Evolutionary conservation across 2,888 invertebrate genomes (phyloP).

Genomic region (Cephus sareptanus): DNA sequence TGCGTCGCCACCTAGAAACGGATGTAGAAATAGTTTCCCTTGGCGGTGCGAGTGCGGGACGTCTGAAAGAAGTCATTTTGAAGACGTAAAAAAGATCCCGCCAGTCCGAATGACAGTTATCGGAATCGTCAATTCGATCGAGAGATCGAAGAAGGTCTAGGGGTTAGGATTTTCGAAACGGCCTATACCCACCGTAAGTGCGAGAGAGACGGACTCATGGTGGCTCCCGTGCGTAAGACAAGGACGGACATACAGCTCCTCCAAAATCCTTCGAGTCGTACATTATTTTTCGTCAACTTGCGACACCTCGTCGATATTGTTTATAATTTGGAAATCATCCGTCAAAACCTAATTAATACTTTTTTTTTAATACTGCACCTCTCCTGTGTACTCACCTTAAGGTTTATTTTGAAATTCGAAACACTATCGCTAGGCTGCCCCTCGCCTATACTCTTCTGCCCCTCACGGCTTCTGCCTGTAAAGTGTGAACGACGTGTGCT

Average conservation of each 20-base stretch:
- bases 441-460: not conserved
- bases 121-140: not conserved
- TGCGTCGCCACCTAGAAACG: not conserved
- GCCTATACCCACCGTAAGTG: not conserved
- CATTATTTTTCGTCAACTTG: too few relatives aligned
- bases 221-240: not conserved
- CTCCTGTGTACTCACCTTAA: not conserved
- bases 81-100: not conserved
- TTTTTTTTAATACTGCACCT: not conserved
- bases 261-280: not conserved
- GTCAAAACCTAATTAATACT: not conserved
- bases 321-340: not conserved
- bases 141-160: not conserved
- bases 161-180: not conserved
- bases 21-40: not conserved
- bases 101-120: not conserved
- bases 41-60: not conserved
- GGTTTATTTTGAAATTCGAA: constrained; percentile 9
- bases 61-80: not conserved
- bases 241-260: not conserved
- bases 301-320: not conserved
- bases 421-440: constrained; percentile 16
- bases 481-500: constrained; percentile 2
- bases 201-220: not conserved
- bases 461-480: not conserved